Percentiles rank a stretch among this genome's conserved stretches.
phyloP scores from a whole-genome alignment of 1,140 invertebrate genomes.

The Leptonema lineaticorne region DNA sequence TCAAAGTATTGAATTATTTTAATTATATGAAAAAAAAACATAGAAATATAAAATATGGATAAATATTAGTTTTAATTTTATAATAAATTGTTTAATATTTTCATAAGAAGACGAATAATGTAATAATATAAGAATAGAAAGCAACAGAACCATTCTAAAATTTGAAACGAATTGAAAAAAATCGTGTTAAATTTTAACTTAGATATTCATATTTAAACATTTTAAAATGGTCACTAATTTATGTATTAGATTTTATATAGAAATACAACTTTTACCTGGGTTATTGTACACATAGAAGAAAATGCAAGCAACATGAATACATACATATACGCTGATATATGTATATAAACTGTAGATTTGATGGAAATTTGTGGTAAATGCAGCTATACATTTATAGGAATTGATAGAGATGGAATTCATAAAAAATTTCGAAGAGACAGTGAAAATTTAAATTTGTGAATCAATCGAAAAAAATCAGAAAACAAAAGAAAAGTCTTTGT shows the following conservation, averaged over 20 bases:
- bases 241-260: neutral
- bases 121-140: too few species aligned
- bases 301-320: constrained; percentile 38
- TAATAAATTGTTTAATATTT: too few species aligned
- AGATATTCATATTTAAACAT: neutral
- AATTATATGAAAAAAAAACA: too few species aligned
- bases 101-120: too few species aligned
- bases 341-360: constrained; percentile 9
- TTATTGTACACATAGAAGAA: constrained; percentile 28
- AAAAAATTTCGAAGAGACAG: constrained; percentile 36
- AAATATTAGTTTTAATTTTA: too few species aligned
- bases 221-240: neutral
- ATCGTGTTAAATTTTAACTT: neutral
- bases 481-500: neutral
- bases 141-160: too few species aligned
- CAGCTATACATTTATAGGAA: constrained; percentile 20
- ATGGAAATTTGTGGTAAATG: constrained; percentile 18
- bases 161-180: neutral
- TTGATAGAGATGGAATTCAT: constrained; percentile 33
- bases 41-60: too few species aligned
- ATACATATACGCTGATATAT: constrained; percentile 4
- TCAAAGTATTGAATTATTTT: too few species aligned
- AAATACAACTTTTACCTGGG: constrained; percentile 17
- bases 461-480: neutral
- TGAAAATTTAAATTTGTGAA: constrained; percentile 17